Evolutionary conservation across 1,140 invertebrate genomes (phyloP), one percentile per base, ranked within the genome.

Genomic region (Atta colombica): DNA sequence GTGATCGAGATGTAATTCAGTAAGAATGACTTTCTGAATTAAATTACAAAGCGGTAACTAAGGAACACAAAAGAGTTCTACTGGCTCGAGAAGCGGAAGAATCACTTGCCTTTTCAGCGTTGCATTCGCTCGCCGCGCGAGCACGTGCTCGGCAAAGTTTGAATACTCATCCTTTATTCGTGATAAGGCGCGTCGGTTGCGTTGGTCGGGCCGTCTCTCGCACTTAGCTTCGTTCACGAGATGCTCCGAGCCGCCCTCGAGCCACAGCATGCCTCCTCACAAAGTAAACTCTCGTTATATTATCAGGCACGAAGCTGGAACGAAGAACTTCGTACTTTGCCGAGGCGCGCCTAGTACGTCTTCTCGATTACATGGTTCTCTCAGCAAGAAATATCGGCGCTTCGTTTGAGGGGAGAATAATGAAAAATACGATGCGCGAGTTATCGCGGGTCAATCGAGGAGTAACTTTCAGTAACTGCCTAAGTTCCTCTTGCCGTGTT

Each of bases 251-350:
- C 68, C 69, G 25, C 45, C 51, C 14, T 51, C 77, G 28, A 18
- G 35, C 82, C 78, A 14, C 66, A 49, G 88, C 72, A 49, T 53
- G 53, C 80, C 77, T 25, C 60, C 65, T 35, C 65, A 71, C 75
- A 74, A 75, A 81, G 82, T 68, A 90, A 90, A 89, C 89, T 85
- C 85, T 80, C 75, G 61, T 81, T 85, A 74, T 75, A 81, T 88
- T 90, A 88, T 90, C 86, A 77, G 88, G 61, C 66, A 51, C 85
- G 49, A 88, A 77, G 60, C 53, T 77, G 65, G 39, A 53, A 68
- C 63, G 82, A 87, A 80, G 55, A 90, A 90, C 88, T 90, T 89
- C 60, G 68, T 87, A 88, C 80, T 85, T 72, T 55, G n/a, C 58
- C 55, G n/a, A 21, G 31, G 51, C 63, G 78, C 69, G 55, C 25